Percentiles rank a stretch among this genome's conserved stretches.
These are phyloP conservation scores for Temnothorax ravouxi DNA, from an alignment of 2,888 invertebrate genomes.

Conservation along the genomic window DNA sequence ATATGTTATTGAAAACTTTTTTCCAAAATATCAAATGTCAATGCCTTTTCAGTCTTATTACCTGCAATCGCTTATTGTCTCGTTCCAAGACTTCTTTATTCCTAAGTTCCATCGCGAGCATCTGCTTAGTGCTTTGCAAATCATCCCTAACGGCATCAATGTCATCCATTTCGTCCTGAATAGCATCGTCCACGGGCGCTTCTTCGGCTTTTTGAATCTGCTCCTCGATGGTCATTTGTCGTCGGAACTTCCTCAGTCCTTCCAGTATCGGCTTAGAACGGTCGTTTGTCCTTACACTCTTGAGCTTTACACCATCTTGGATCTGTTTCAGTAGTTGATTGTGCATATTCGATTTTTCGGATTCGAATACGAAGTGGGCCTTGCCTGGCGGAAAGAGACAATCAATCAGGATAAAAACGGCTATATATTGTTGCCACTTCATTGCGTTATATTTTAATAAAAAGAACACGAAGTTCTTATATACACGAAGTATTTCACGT, in stretches of 20 bases:
- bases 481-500: neutral
- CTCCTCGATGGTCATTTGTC: conserved; percentile 96
- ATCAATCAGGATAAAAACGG: conserved; percentile 17
- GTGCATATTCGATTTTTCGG: conserved; percentile 93
- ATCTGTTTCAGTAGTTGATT: conserved; percentile 94
- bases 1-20: neutral
- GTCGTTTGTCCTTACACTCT: conserved; percentile 93
- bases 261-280: conserved; percentile 94
- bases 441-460: neutral
- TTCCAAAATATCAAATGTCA: neutral
- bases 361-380: conserved; percentile 95
- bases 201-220: conserved; percentile 93
- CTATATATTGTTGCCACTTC: neutral
- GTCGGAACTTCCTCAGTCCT: conserved; percentile 94
- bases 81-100: conserved; percentile 94
- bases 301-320: conserved; percentile 91
- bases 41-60: conserved; percentile 45
- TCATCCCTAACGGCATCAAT: conserved; percentile 96
- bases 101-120: conserved; percentile 94
- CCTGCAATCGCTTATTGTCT: conserved; percentile 93
- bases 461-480: neutral
- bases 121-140: conserved; percentile 96
- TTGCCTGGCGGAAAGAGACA: conserved; percentile 86
- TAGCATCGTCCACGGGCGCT: conserved; percentile 87
- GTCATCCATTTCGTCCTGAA: conserved; percentile 94